Evolutionary conservation across 2,888 invertebrate species (phyloP).

Genomic region (Morpho deidamia): DNA sequence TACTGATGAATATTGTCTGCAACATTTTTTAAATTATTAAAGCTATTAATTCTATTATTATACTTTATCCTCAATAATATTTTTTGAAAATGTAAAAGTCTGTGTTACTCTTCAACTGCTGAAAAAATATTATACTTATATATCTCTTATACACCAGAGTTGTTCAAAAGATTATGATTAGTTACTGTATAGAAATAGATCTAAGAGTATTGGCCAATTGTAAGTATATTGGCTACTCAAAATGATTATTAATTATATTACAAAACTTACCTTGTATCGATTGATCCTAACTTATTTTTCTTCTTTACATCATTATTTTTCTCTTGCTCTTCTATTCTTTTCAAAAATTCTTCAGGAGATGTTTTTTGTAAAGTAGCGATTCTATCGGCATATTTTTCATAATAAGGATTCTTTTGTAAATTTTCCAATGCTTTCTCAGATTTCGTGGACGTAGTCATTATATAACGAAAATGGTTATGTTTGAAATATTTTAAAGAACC

Average conservation of each 20-base stretch:
- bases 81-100: too few species aligned
- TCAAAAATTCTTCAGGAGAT: slow-evolving; percentile 85
- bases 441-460: slow-evolving; percentile 54
- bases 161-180: too few species aligned
- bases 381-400: slow-evolving; percentile 87
- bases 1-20: slow-evolving; percentile 81
- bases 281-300: slow-evolving; percentile 49
- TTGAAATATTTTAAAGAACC: slow-evolving; percentile 23
- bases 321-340: slow-evolving; percentile 77
- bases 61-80: too few species aligned
- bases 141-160: too few species aligned
- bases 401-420: slow-evolving; percentile 85
- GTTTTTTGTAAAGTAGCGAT: slow-evolving; percentile 85
- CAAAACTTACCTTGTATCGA: slow-evolving; percentile 51
- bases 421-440: slow-evolving; percentile 74
- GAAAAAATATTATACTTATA: too few species aligned
- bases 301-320: slow-evolving; percentile 50
- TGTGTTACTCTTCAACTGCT: too few species aligned
- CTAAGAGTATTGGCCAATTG: too few species aligned
- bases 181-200: too few species aligned
- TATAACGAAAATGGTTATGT: slow-evolving; percentile 31
- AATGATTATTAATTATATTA: background rate
- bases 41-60: too few species aligned
- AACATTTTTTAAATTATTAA: slow-evolving; percentile 24
- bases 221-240: too few species aligned